Evolutionary conservation across 1,140 invertebrate genomes (phyloP), one percentile per base, ranked within the genome.

Genomic region (Teleogryllus occipitalis): DNA sequence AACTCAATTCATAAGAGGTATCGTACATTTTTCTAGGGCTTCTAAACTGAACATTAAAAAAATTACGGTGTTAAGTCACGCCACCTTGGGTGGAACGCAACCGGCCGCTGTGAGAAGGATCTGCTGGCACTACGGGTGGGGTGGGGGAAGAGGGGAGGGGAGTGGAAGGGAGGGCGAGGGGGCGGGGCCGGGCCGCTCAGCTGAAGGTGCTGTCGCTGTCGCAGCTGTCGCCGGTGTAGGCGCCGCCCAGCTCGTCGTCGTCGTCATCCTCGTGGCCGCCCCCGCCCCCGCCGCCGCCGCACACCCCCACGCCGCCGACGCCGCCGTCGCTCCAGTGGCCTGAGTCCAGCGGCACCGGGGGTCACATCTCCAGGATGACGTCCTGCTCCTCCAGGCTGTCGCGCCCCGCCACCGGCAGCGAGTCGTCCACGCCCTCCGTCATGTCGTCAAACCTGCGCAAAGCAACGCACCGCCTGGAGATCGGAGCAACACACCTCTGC

Each of bases 361-460:
- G 80, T 81, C 80, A 81, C 74, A 81, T 81, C 78, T 79, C 77
- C 74, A 81, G 49, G 8, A 81, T 81, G 39, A 81, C 77, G 18
- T 79, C 80, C 74, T 81, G 77, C 47, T 78, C 80, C 8, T 47
- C 80, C 21, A 81, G 65, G 46, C 74, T 78, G 49, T 81, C 80
- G 15, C 78, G 74, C 8, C 49, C 49, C 10, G 78, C 77, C 12
- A 72, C 75, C 12, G 80, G 80, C 7, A 81, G 75, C 1, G 74
- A 75, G 75, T 81, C 80, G 18, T 81, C 80, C 8, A 79, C 74
- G 5, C 78, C 78, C 15, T 81, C 80, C 8, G 74, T 27, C 8
- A 78, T n/a, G 8, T 81, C 80, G n/a, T 81, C 80, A 76, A 81
- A 81, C 74, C 80, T 81, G 47, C 7, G 74, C 47, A 79, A 39